phyloP scores from a whole-genome alignment of 2,888 invertebrate genomes.

The Synergus umbraculus region DNA sequence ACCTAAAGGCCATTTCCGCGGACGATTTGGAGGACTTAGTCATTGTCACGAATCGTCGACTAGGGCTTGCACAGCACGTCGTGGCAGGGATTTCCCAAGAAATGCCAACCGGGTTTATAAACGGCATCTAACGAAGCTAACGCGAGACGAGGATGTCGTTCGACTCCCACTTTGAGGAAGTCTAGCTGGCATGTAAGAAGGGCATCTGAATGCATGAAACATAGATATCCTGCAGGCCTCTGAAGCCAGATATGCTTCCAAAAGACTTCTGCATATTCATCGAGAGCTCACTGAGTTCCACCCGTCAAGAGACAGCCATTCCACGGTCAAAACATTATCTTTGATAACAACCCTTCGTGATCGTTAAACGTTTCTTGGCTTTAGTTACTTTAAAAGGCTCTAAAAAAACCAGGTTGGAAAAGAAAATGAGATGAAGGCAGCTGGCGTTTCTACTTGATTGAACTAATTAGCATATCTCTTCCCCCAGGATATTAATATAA shows the following conservation, averaged over 20 bases:
- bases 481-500: background rate
- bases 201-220: slow-evolving; percentile 72
- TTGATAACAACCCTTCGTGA: slow-evolving; percentile 23
- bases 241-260: slow-evolving; percentile 59
- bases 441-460: slow-evolving; percentile 1
- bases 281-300: slow-evolving; percentile 48
- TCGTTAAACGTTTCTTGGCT: slow-evolving; percentile 19
- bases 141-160: slow-evolving; percentile 60
- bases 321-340: slow-evolving; percentile 39
- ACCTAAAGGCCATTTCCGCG: background rate
- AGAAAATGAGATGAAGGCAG: slow-evolving; percentile 4
- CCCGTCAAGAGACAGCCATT: slow-evolving; percentile 38
- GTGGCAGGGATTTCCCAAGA: slow-evolving; percentile 62
- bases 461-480: slow-evolving; percentile 27
- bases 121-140: slow-evolving; percentile 65
- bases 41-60: slow-evolving; percentile 60
- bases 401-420: background rate
- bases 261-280: slow-evolving; percentile 70
- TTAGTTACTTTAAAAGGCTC: slow-evolving; percentile 9
- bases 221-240: slow-evolving; percentile 54
- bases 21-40: slow-evolving; percentile 62
- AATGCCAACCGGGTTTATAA: slow-evolving; percentile 65
- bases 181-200: slow-evolving; percentile 63
- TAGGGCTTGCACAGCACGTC: slow-evolving; percentile 65
- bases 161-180: slow-evolving; percentile 45